Evolutionary conservation across 1,140 invertebrate species (phyloP), one percentile per base, ranked within the genome.

Genomic region (Drosophila sechellia): DNA sequence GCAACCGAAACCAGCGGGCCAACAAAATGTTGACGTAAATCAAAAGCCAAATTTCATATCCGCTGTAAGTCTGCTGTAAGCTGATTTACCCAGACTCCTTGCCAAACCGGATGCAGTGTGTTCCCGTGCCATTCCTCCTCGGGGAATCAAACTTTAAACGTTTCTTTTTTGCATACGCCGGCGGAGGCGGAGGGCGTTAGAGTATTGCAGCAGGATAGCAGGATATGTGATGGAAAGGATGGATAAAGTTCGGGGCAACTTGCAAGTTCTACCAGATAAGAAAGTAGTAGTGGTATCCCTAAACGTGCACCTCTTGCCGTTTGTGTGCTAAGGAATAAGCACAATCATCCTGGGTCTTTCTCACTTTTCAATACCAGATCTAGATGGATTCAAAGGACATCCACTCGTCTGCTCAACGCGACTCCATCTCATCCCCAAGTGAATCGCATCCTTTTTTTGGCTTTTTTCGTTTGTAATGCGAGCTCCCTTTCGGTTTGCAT

Each of bases 1-100:
- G 52, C 59, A 55, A 61, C 71, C 69, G 69, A 61, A 81, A 81
- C 70, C 65, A 64, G 58, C 56, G 39, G 59, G 53, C 59, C 37
- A 73, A 65, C 48, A 73, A 85, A 85, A 75, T 56, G 75, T 84
- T 90, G 84, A 89, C 85, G 84, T 89, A 89, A 89, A 89, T 89
- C 84, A 89, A 89, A 89, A 89, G 84, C 85, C 84, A 89, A 77
- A 89, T 89, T 89, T 90, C 85, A 90, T 89, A 89, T 89, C 84
- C 84, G 84, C 56, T 89, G 84, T 89, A 89, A 89, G 84, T 89
- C 84, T 84, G 73, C 80, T 89, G 85, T 89, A 87, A 87, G 84
- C 84, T 87, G 79, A 77, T 86, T 86, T 87, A 77, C 69, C 68
- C 76, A 57, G 34, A 17, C 59, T 40, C 35, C 45, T 4, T 12